phyloP scores from a whole-genome alignment of 2,113 vertebrate species.

The Semnornis frantzii region DNA sequence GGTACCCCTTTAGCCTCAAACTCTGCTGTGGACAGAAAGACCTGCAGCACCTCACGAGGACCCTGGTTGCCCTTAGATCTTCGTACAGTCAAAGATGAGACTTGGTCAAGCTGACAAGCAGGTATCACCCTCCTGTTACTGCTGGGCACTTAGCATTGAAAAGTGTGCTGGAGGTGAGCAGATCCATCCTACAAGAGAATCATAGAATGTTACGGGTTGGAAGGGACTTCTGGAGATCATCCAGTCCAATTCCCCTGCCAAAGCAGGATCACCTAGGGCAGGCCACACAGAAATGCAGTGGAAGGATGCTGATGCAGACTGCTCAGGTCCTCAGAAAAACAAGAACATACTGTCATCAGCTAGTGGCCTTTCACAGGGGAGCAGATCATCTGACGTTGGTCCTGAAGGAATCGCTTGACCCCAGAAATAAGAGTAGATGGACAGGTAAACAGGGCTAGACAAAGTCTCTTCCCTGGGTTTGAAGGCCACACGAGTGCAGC shows the following conservation, averaged over 20 bases:
- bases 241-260: too few species aligned
- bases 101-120: neutral
- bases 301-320: neutral
- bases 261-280: too few species aligned
- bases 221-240: too few species aligned
- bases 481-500: neutral
- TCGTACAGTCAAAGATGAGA: neutral
- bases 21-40: neutral
- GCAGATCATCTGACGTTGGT: too few species aligned
- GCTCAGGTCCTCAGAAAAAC: rapidly evolving
- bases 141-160: neutral
- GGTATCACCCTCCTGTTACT: rapidly evolving
- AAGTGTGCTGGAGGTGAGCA: rapidly evolving
- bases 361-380: rapidly evolving
- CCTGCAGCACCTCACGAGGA: rapidly evolving
- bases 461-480: rapidly evolving
- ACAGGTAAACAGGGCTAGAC: neutral
- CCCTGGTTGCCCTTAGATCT: neutral
- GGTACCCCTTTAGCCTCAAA: neutral
- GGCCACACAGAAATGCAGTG: too few species aligned
- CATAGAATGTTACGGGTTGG: too few species aligned
- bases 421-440: rapidly evolving
- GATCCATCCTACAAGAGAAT: rapidly evolving
- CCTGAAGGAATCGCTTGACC: too few species aligned
- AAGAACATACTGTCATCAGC: neutral